Evolutionary conservation across 2,797 vertebrate genomes (phyloP), one percentile per base, ranked within the genome.

Genomic region (Antrozous pallidus): DNA sequence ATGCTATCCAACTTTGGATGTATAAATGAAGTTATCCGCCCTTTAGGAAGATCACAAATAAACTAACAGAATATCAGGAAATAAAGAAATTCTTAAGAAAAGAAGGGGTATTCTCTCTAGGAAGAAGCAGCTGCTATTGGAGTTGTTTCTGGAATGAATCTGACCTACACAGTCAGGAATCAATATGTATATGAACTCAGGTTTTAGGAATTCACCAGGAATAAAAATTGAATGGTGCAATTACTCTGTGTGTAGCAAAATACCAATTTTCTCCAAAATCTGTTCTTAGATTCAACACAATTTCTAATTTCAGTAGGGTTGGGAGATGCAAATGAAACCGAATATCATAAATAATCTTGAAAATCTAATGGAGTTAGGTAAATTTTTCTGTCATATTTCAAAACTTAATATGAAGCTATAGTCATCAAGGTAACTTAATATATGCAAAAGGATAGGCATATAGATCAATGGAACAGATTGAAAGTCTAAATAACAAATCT

Each of bases 111-210:
- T 99, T 98, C 98, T 99, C 47, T 99, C 99, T 1, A 98, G 98
- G 79, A 98, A 98, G 94, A 99, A 99, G 94, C 98, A 99, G 83
- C 97, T 99, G 0, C 97, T 99, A 91, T 94, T 99, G 96, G 99
- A 99, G 97, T 99, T 99, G 98, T 97, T 99, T 99, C 97, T 99
- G 99, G 98, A 99, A 99, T 28, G 99, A 99, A 71, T 98, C 99
- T 0, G 93, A 98, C 3, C 98, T 98, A 70, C 1, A 51, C 95
- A 99, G 90, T 96, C 97, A 36, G 99, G 99, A 24, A 99, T 99
- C 70, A 99, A 99, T 97, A 98, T 99, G 31, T n/a, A 96, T 99
- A 99, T 65, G 99, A 99, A 96, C 98, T 99, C 93, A 98, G 99
- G 94, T 98, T 98, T 89, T 99, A 99, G 96, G 98, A 99, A 96